Evolutionary conservation across 2,888 invertebrate species (phyloP), one percentile per base, ranked within the genome.

Genomic region (Pseudolycoriella hygida): DNA sequence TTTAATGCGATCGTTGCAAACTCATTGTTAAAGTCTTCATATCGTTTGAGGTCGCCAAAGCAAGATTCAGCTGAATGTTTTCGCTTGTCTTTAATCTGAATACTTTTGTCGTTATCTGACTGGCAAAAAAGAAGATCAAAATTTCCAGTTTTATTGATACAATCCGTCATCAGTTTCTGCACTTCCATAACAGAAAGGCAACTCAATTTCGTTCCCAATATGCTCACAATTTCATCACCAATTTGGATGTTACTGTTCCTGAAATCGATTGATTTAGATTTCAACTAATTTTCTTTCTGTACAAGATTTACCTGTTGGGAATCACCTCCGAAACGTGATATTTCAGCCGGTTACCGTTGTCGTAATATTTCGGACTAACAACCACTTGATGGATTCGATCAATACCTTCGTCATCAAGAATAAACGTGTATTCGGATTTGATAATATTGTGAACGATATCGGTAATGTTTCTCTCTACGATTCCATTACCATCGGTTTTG

Each of bases 281-380:
- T n/a, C n/a, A n/a, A n/a, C n/a, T n/a, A n/a, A n/a, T n/a, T n/a
- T n/a, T n/a, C n/a, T n/a, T n/a, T n/a, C n/a, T n/a, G n/a, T n/a
- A n/a, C n/a, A n/a, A n/a, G n/a, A 80, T 79, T 50, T 80, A 60
- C 50, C 80, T 79, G 46, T 74, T 76, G 3, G 78, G 76, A 17
- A 80, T 76, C 3, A 82, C 74, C 56, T 79, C 76, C 18, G 80
- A 80, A 3, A 82, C 77, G 48, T 78, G 66, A 57, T 80, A 81
- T 14, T 77, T 76, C n/a, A 70, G 58, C 47, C 69, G 70, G n/a
- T 69, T 72, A 57, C 62, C 77, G 78, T 3, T 4, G 15, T 39
- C 17, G 17, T 3, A 15, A 8, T 14, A 3, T 39, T 39, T 3
- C 17, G 14, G 39, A 17, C 3, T 10, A 48, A 82, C 79, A 54